Conservation (phyloP, 2,888 invertebrate genomes). For the Litoditis marina region DNA sequence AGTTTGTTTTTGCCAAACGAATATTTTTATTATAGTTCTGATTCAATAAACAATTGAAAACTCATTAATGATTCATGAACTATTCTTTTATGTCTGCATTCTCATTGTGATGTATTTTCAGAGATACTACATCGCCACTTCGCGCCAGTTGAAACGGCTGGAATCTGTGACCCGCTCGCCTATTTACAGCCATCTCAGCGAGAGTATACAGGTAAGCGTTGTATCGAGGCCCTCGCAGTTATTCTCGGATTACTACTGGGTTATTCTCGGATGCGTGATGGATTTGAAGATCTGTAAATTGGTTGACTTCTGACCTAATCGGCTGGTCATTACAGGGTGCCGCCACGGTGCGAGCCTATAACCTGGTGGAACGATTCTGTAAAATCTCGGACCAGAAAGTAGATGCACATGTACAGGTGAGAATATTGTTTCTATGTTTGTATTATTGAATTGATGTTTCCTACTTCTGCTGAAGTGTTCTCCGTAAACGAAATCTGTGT, state of each 20-base stretch:
- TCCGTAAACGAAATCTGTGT: no score
- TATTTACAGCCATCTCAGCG: constrained; percentile 61
- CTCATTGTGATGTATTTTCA: constrained; percentile 65
- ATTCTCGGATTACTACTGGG: no score
- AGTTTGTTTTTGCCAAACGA: no score
- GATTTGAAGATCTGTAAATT: no score
- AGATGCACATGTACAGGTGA: constrained; percentile 57
- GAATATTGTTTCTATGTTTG: background rate
- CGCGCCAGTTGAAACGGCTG: constrained; percentile 71
- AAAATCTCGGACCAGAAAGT: constrained; percentile 57
- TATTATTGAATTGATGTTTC: background rate
- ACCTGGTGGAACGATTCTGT: constrained; percentile 49
- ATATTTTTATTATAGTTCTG: background rate
- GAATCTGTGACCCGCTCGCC: constrained; percentile 61
- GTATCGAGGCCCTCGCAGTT: no score
- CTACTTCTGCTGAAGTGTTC: no score
- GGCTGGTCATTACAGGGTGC: constrained; percentile 39
- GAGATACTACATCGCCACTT: constrained; percentile 89
- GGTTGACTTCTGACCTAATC: no score
- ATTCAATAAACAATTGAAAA: no score
- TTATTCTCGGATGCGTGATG: no score
- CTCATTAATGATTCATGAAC: no score
- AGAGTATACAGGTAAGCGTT: constrained; percentile 51
- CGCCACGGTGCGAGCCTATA: constrained; percentile 58
- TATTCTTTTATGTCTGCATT: no score